Conservation (phyloP, 2,113 vertebrate species). For the Tauraco erythrolophus region DNA sequence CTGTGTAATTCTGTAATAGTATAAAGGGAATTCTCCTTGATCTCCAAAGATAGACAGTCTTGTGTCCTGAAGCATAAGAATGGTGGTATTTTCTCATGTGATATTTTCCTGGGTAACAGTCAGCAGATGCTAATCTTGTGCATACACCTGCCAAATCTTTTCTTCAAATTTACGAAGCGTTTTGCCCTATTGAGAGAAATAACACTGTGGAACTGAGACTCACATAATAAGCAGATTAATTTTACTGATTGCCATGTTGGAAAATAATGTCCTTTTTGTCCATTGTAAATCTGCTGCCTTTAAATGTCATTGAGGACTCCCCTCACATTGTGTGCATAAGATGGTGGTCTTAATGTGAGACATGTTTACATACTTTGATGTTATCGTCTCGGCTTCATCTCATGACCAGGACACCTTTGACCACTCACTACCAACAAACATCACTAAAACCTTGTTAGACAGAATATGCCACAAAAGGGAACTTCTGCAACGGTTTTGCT, state of each 20-base stretch:
- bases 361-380: not conserved
- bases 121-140: constrained; percentile 3
- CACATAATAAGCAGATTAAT: constrained; percentile 21
- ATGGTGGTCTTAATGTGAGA: not conserved
- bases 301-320: not conserved
- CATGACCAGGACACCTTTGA: not conserved
- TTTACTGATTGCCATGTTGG: not conserved
- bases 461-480: not conserved
- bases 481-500: not conserved
- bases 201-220: not conserved
- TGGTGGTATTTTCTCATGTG: not conserved
- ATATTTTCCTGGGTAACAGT: not conserved
- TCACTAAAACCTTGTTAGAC: not conserved
- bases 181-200: constrained; percentile 10
- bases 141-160: constrained; percentile 10
- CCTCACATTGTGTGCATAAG: not conserved
- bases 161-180: constrained; percentile 45
- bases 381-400: not conserved
- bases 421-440: not conserved
- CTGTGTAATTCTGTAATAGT: not conserved
- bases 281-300: not conserved
- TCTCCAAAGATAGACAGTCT: not conserved
- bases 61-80: not conserved
- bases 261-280: not conserved
- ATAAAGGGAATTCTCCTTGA: not conserved